Percentiles rank a stretch among this genome's conserved stretches.
Evolutionary conservation across 92 coral and sea anemone genomes (phyloP).

Genomic region (Meandrina meandrites): DNA sequence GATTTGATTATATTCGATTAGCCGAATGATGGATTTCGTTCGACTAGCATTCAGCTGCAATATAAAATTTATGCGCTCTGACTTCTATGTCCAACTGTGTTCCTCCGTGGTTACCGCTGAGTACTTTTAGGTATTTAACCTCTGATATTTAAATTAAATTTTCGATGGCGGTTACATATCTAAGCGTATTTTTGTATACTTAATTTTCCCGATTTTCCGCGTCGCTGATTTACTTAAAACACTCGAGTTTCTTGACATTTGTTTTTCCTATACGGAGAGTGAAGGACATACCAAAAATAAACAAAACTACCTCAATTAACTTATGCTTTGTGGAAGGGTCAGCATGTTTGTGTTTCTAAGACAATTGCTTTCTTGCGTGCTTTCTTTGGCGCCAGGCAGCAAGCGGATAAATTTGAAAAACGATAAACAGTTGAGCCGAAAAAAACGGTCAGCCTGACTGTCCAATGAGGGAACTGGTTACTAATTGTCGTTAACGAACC

Average conservation of each 20-base stretch:
- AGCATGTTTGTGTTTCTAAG: slow-evolving; percentile 15
- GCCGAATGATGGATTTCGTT: neutral
- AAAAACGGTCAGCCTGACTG: slow-evolving; percentile 11
- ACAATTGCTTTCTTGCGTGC: neutral
- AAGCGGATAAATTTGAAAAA: slow-evolving; percentile 7
- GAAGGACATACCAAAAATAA: neutral
- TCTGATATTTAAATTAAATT: neutral
- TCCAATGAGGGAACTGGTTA: slow-evolving; percentile 6
- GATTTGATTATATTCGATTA: neutral
- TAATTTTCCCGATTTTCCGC: slow-evolving; percentile 12
- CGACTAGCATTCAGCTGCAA: neutral
- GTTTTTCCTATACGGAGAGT: neutral
- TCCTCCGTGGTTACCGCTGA: neutral
- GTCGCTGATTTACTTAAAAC: neutral
- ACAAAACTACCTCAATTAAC: no score
- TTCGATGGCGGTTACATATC: neutral
- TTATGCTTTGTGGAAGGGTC: neutral
- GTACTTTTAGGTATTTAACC: neutral
- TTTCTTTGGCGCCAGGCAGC: slow-evolving; percentile 14
- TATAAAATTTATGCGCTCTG: neutral
- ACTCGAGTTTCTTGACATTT: neutral
- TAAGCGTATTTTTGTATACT: no score
- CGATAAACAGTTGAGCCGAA: neutral
- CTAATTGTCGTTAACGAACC: slow-evolving; percentile 8
- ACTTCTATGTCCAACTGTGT: neutral